Evolutionary conservation across 2,113 vertebrate genomes (phyloP).

Genomic region (Sigmodon hispidus): DNA sequence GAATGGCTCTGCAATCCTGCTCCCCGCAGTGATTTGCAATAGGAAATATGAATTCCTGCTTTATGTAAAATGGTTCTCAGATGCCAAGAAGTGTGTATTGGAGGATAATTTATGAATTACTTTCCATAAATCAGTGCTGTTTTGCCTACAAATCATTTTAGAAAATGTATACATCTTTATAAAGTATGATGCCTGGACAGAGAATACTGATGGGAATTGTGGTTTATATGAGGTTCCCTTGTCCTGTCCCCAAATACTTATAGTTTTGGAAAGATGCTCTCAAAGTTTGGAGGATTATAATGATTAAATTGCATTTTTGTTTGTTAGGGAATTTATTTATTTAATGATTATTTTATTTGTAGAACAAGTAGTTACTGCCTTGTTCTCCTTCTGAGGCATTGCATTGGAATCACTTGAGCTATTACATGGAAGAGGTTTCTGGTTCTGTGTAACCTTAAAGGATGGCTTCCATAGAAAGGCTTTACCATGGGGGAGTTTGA

Average conservation of each 20-base stretch:
- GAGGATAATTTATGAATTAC: conserved; percentile 69
- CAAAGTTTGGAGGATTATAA: conserved; percentile 37
- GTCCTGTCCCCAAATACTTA: conserved; percentile 60
- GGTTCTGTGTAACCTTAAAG: background rate
- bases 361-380: conserved; percentile 57
- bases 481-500: background rate
- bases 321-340: background rate
- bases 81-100: conserved; percentile 73
- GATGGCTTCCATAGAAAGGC: background rate
- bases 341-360: conserved; percentile 60
- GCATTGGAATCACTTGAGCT: background rate
- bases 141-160: conserved; percentile 73
- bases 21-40: conserved; percentile 74
- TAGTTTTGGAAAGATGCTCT: conserved; percentile 48
- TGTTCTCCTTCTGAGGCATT: background rate
- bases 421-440: background rate
- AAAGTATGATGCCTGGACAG: conserved; percentile 34
- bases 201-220: conserved; percentile 40
- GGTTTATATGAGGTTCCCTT: conserved; percentile 20
- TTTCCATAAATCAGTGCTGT: conserved; percentile 71
- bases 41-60: conserved; percentile 75
- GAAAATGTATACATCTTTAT: conserved; percentile 52
- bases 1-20: conserved; percentile 53
- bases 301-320: conserved; percentile 61
- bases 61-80: conserved; percentile 71